Evolutionary conservation across 1,140 invertebrate species (phyloP).

Genomic region (Cecropterus lyciades): DNA sequence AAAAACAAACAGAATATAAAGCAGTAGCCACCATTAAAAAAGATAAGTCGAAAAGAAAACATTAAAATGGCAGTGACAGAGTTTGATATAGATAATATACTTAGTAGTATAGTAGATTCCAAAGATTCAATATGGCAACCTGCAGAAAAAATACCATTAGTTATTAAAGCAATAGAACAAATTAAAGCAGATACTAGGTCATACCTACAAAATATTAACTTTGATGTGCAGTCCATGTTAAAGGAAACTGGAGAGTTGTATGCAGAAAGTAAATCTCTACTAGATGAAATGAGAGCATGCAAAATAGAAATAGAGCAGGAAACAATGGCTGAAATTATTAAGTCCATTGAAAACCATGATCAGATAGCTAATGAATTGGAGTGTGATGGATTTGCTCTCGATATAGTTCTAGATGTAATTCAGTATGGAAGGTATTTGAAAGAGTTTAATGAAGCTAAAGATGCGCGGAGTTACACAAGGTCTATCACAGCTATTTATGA

Average conservation of each 20-base stretch:
- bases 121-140: slow-evolving; percentile 65
- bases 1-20: slow-evolving; percentile 56
- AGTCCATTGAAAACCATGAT: slow-evolving; percentile 84
- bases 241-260: slow-evolving; percentile 82
- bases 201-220: slow-evolving; percentile 84
- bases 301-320: slow-evolving; percentile 83
- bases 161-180: slow-evolving; percentile 84
- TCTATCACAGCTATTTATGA: slow-evolving; percentile 81
- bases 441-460: slow-evolving; percentile 76
- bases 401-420: slow-evolving; percentile 82
- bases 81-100: slow-evolving; percentile 58
- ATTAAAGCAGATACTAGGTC: slow-evolving; percentile 84
- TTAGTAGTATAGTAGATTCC: slow-evolving; percentile 57
- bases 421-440: slow-evolving; percentile 82
- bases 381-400: slow-evolving; percentile 80
- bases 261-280: slow-evolving; percentile 74
- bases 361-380: slow-evolving; percentile 82
- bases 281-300: slow-evolving; percentile 80
- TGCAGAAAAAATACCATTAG: slow-evolving; percentile 81
- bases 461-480: slow-evolving; percentile 71
- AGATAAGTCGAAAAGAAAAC: slow-evolving; percentile 71
- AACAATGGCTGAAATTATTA: slow-evolving; percentile 85
- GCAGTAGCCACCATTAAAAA: slow-evolving; percentile 71
- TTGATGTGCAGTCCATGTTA: slow-evolving; percentile 82
- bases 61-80: slow-evolving; percentile 72